These are phyloP conservation scores for Anarhynchus alexandrinus DNA, from an alignment of 2,113 vertebrate species.

Conservation along the genomic window DNA sequence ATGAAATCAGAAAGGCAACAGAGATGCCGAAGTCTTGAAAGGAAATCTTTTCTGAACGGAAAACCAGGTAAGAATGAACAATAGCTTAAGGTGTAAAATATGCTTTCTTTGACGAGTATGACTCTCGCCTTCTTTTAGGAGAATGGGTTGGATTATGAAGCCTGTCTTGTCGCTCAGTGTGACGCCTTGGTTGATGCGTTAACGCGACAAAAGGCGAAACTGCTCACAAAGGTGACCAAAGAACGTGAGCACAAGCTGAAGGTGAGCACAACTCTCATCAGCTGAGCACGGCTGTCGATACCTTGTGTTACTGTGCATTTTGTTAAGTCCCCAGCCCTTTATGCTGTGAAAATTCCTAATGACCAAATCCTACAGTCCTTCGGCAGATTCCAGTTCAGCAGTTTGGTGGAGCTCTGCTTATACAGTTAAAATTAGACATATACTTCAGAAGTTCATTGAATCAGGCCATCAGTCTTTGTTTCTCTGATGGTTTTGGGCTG, in stretches of 20 bases:
- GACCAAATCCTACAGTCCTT: neutral
- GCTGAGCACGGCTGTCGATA: neutral
- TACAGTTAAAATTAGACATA: neutral
- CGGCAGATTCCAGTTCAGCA: neutral
- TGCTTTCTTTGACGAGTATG: neutral
- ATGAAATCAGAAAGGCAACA: neutral
- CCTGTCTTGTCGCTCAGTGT: slow-evolving; percentile 96
- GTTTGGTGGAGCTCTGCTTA: neutral
- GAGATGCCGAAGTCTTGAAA: neutral
- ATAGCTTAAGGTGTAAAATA: neutral
- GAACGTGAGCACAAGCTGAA: slow-evolving; percentile 97
- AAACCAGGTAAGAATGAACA: neutral
- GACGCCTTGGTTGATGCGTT: slow-evolving; percentile 95
- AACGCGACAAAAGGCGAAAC: slow-evolving; percentile 94
- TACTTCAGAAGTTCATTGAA: neutral
- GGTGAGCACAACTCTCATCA: slow-evolving; percentile 70
- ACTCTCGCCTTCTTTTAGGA: slow-evolving; percentile 75
- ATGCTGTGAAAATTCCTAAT: neutral
- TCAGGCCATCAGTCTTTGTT: neutral
- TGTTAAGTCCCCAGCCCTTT: neutral
- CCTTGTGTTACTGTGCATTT: neutral
- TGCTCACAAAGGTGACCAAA: slow-evolving; percentile 97
- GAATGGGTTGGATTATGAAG: slow-evolving; percentile 94
- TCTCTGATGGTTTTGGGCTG: neutral
- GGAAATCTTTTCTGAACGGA: neutral